phyloP scores from a whole-genome alignment of 1,140 invertebrate genomes.

The Triops cancriformis region DNA sequence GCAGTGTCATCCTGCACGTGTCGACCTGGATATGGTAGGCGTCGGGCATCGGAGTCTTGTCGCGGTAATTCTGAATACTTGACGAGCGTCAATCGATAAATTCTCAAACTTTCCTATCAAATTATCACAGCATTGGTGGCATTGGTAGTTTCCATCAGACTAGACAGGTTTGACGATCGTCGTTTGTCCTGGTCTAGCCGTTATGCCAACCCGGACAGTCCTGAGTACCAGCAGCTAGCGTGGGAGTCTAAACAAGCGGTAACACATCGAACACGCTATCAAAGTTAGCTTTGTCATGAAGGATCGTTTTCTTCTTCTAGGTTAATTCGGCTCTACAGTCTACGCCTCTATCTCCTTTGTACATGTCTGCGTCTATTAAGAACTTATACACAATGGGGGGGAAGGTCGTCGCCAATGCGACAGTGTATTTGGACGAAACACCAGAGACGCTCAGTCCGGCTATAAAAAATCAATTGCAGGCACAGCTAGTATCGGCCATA shows the following conservation, averaged over 20 bases:
- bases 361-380: constrained; percentile 69
- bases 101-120: background rate
- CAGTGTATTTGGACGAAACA: constrained; percentile 62
- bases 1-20: constrained; percentile 89
- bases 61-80: constrained; percentile 47
- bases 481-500: constrained; percentile 73
- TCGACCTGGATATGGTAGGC: constrained; percentile 68
- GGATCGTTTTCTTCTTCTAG: constrained; percentile 43
- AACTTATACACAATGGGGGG: constrained; percentile 57
- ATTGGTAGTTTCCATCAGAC: constrained; percentile 64
- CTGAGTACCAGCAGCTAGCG: constrained; percentile 68
- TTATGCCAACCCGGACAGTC: constrained; percentile 62
- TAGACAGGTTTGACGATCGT: constrained; percentile 69
- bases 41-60: constrained; percentile 67
- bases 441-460: constrained; percentile 51
- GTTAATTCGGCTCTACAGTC: constrained; percentile 80
- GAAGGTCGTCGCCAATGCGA: constrained; percentile 69
- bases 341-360: constrained; percentile 77
- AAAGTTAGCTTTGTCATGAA: background rate
- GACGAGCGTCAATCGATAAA: background rate
- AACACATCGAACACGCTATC: constrained; percentile 40
- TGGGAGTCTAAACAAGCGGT: constrained; percentile 76
- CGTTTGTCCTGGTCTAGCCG: constrained; percentile 64
- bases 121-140: constrained; percentile 53
- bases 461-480: constrained; percentile 64